A percentile compares a stretch with the other conserved stretches of the same genome.
These are phyloP conservation scores for Panagrolaimus sp. DNA, from an alignment of 1,140 invertebrate species.

Conservation along the genomic window DNA sequence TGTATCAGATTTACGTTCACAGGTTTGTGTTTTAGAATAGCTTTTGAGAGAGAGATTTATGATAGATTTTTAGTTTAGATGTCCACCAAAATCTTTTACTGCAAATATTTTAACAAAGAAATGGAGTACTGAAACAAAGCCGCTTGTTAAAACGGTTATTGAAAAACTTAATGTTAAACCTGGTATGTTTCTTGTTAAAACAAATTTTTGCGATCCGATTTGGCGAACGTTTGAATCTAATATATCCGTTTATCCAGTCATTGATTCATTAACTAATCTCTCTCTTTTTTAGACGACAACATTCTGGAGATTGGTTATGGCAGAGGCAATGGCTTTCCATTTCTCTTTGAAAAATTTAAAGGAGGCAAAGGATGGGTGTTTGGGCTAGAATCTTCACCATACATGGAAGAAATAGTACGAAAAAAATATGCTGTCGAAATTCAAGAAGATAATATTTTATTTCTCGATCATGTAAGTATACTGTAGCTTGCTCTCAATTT, in stretches of 20 bases:
- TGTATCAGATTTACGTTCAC: too few relatives aligned
- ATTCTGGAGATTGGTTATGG: slow-evolving; percentile 38
- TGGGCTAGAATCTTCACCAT: slow-evolving; percentile 27
- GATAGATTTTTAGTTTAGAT: slow-evolving; percentile 11
- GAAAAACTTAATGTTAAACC: slow-evolving; percentile 25
- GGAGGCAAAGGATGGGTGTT: slow-evolving; percentile 24
- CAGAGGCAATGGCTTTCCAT: slow-evolving; percentile 26
- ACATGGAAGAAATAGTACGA: slow-evolving; percentile 16
- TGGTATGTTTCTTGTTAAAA: slow-evolving; percentile 13
- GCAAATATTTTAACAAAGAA: slow-evolving; percentile 18
- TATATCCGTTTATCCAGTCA: not conserved
- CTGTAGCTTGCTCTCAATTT: not conserved
- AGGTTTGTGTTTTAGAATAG: too few relatives aligned
- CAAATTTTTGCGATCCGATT: slow-evolving; percentile 13
- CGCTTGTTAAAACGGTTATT: slow-evolving; percentile 21
- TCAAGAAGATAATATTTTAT: not conserved
- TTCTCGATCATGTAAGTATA: slow-evolving; percentile 3
- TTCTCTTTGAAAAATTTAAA: slow-evolving; percentile 19
- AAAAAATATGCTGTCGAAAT: slow-evolving; percentile 13
- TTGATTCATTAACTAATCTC: not conserved
- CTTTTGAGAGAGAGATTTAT: too few relatives aligned
- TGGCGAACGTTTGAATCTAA: not conserved
- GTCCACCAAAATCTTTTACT: slow-evolving; percentile 13
- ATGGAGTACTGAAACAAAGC: slow-evolving; percentile 25
- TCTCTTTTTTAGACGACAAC: slow-evolving; percentile 28